A percentile compares a stretch with the other conserved stretches of the same genome.
These are phyloP conservation scores for Odontothrips loti DNA, from an alignment of 2,888 invertebrate genomes.

Conservation along the genomic window DNA sequence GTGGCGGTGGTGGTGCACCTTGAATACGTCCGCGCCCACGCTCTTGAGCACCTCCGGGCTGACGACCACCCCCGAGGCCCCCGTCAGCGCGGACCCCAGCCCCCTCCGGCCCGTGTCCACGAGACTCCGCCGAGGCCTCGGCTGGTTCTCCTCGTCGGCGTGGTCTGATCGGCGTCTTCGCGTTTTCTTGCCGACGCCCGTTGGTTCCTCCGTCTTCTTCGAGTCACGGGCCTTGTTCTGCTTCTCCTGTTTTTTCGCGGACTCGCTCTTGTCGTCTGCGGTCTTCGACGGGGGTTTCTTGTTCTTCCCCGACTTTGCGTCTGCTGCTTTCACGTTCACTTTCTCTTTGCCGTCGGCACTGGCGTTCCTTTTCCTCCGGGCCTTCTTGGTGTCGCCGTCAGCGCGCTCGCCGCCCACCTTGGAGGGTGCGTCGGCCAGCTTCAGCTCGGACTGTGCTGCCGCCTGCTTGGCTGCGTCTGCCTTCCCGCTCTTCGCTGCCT, in stretches of 20 bases:
- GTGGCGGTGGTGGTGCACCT: constrained; percentile 18
- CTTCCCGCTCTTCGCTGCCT: background rate
- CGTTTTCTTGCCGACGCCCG: background rate
- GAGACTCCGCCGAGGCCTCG: background rate
- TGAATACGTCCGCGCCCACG: constrained; percentile 16
- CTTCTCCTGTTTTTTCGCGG: background rate
- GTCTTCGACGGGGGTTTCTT: background rate
- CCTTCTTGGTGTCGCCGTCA: background rate
- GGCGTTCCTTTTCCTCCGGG: background rate
- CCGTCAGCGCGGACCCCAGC: background rate
- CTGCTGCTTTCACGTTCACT: too few relatives aligned
- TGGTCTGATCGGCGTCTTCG: background rate
- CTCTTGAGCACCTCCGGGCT: constrained; percentile 17
- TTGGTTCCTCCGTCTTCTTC: background rate
- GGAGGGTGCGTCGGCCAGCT: background rate
- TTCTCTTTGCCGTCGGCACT: too few relatives aligned
- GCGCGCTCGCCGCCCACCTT: background rate
- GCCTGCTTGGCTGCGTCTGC: background rate
- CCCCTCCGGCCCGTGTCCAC: background rate
- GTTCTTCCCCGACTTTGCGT: too few relatives aligned
- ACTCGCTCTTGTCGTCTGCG: background rate
- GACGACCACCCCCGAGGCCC: background rate
- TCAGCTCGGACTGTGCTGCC: background rate
- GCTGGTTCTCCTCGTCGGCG: too few relatives aligned
- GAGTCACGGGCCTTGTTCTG: background rate